Base-by-base conservation (phyloP, 2,797 vertebrate genomes). In the Pachyuromys duprasi region DNA sequence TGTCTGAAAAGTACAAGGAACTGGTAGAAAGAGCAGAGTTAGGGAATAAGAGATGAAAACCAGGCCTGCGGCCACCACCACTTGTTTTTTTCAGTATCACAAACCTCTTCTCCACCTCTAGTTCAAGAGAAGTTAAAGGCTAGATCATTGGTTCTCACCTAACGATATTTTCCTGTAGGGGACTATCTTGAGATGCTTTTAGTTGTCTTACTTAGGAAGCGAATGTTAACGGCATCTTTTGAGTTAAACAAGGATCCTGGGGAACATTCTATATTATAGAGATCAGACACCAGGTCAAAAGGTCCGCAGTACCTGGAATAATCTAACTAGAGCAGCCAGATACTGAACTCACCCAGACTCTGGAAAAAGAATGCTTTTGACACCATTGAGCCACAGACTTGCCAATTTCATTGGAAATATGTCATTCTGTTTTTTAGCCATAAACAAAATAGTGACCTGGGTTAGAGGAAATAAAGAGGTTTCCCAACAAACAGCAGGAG, bases 61-160 rank as follows among this genome's bases (percentile, higher is more conserved):
- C 63, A 39, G 5, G 20, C 17, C 18, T 57, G 8, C 45, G 9
- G 20, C 15, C 36, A n/a, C 15, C 7, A 15, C 36, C 5, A 31
- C 81, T 24, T 78, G 22, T 26, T 8, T 49, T 57, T 45, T 24
- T 0, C 42, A 8, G 49, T 63, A 45, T 45, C 57, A 0, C 0
- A 86, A 84, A 1, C 0, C 49, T 0, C 0, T 1, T 0, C 0
- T 49, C 0, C 36, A 49, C 11, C 0, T 3, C 15, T 18, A 17
- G 18, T 53, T 81, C 33, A 45, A 22, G 63, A 69, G 3, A 79
- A 26, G 31, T 33, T 86, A 22, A 18, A 60, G 62, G n/a, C 7
- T 70, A 45, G 31, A n/a, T 8, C 1, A 3, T 22, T 17, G 15
- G 13, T 74, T 87, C 15, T 33, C 55, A 63, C 4, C 7, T n/a